These are phyloP conservation scores for Montipora cactus DNA, from an alignment of 64 coral and sea anemone genomes.

Conservation along the genomic window DNA sequence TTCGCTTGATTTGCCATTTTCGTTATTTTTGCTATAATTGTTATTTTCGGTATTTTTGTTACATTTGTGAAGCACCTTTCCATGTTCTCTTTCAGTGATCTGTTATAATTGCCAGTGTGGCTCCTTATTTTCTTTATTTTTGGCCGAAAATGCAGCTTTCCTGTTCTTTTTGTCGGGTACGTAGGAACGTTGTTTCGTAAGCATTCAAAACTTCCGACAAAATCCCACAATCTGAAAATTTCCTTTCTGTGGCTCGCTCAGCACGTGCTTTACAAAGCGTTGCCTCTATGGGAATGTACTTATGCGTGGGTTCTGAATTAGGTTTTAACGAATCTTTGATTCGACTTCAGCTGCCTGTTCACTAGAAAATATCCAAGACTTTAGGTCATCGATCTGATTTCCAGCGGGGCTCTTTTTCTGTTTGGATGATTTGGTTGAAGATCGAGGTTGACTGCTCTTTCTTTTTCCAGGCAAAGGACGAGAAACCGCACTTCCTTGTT, in stretches of 20 bases:
- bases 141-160: constrained; percentile 27
- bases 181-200: neutral
- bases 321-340: neutral
- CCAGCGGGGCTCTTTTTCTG: too few species aligned
- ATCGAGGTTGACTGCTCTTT: too few species aligned
- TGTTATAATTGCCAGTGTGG: too few species aligned
- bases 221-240: constrained; percentile 7
- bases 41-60: too few species aligned
- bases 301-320: neutral
- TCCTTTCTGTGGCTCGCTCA: constrained; percentile 19
- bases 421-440: too few species aligned
- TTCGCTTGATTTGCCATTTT: too few species aligned
- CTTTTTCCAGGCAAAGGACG: too few species aligned
- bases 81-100: too few species aligned
- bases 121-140: too few species aligned
- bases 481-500: too few species aligned
- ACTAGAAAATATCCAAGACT: neutral
- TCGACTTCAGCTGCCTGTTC: neutral
- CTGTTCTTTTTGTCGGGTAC: constrained; percentile 4
- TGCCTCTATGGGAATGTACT: neutral
- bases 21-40: too few species aligned
- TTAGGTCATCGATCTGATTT: neutral
- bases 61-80: too few species aligned
- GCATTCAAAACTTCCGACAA: constrained; percentile 54
- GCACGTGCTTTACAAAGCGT: neutral